Evolutionary conservation across 1,140 invertebrate species (phyloP), one percentile per base, ranked within the genome.

Genomic region (Drosophila repletoides): DNA sequence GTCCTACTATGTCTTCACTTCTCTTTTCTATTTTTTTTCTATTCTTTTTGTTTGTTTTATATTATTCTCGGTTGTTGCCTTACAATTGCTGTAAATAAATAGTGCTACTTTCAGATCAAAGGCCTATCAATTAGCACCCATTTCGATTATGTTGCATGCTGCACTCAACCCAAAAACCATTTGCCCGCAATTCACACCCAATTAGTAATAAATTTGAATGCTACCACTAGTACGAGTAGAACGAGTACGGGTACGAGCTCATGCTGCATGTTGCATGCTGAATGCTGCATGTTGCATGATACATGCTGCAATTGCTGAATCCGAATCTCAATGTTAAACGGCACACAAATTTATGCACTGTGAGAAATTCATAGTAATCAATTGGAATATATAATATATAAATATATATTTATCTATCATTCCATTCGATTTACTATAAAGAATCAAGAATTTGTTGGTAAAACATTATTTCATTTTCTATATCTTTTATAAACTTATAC

Each of bases 181-280:
- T 74, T 79, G 79, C 55, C 48, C 56, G 61, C 81, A 77, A 81
- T 87, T 87, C 83, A 88, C 83, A 87, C 83, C 83, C 73, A 80
- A 88, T 87, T 87, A 87, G 83, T 87, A 87, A 88, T 87, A 87
- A 87, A 87, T 87, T 87, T 87, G 69, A 87, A 88, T 87, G 83
- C 55, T 55, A 10, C 33, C 71, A 72, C 60, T 61, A 75, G 52
- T 43, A n/a, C n/a, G n/a, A n/a, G n/a, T n/a, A n/a, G n/a, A n/a
- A n/a, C n/a, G n/a, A n/a, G n/a, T n/a, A n/a, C n/a, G n/a, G n/a
- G n/a, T n/a, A n/a, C n/a, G n/a, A n/a, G 33, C 48, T 14, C 15
- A 52, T 60, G 40, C 43, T 31, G 38, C 33, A 28, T 43, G 17
- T 29, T 46, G 28, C 22, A 33, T 58, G 29, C 51, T 34, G 31